Evolutionary conservation across 2,888 invertebrate species (phyloP), one percentile per base, ranked within the genome.

Genomic region (Folsomia manolachei): DNA sequence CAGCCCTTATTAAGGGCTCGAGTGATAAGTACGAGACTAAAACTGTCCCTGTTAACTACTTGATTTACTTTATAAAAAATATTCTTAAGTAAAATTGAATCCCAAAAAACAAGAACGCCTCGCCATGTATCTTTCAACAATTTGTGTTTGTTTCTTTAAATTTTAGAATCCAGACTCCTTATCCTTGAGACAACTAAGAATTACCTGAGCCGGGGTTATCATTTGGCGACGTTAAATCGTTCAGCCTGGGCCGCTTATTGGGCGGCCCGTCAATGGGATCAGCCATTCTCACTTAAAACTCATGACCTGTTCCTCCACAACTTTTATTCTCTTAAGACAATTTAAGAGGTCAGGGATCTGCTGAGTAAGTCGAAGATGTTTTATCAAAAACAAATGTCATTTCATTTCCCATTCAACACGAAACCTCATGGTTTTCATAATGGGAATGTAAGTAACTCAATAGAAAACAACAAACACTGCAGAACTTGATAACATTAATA

Each of bases 181-280:
- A n/a, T n/a, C n/a, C n/a, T n/a, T n/a, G n/a, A n/a, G n/a, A n/a
- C n/a, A n/a, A n/a, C n/a, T n/a, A n/a, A n/a, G n/a, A n/a, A n/a
- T 89, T 86, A 91, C 92, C 91, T 85, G 91, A 89, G 82, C 80
- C 79, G 77, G 78, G 78, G 74, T 76, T 79, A 74, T 81, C 80
- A 85, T 92, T 92, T 82, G 91, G 90, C 82, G 91, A 89, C 84
- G 90, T 90, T 87, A 91, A 91, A 84, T 90, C 89, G 87, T 91
- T 90, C 84, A 95, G 90, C 88, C 95, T 95, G 85, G 91, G 91
- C 90, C 95, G 91, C 90, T 96, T 95, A 85, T 91, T 94, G 86
- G 95, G 94, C 89, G 95, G 95, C 87, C 95, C 95, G 88, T 94
- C 94, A 78, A 93, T 89, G 88, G 93, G 93, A 90, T 95, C 95